phyloP scores from a whole-genome alignment of 2,113 vertebrate species.

The Zosterops borbonicus region DNA sequence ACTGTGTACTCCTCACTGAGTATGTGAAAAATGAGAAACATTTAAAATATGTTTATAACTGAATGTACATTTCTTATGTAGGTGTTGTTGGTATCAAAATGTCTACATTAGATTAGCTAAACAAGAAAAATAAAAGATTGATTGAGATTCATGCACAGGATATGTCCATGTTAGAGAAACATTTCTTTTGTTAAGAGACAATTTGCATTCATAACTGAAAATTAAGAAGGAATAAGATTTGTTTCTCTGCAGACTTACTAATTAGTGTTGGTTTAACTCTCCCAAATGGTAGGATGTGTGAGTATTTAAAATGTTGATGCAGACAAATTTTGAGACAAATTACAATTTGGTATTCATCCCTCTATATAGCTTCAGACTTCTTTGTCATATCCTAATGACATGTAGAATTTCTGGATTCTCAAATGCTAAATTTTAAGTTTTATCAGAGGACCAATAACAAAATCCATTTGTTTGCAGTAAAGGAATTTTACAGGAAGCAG shows the following conservation, averaged over 20 bases:
- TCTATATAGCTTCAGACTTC: neutral
- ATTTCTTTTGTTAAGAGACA: conserved; percentile 42
- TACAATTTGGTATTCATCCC: neutral
- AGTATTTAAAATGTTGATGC: neutral
- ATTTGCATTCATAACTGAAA: conserved; percentile 40
- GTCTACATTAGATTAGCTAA: neutral
- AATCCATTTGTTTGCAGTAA: neutral
- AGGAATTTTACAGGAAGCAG: neutral
- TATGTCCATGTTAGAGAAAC: conserved; percentile 16
- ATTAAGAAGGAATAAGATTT: conserved; percentile 33
- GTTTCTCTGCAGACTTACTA: neutral
- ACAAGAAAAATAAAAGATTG: neutral
- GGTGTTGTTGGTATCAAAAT: conserved; percentile 5
- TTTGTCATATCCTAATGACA: neutral
- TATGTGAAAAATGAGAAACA: neutral
- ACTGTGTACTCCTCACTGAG: neutral
- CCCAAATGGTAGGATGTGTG: neutral
- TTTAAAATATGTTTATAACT: neutral
- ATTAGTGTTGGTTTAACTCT: conserved; percentile 10
- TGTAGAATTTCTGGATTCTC: neutral
- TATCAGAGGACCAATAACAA: neutral
- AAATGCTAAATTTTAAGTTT: neutral
- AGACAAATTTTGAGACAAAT: neutral
- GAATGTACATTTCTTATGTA: neutral
- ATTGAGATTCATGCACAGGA: neutral